A percentile compares a stretch with the other conserved stretches of the same genome.
Evolutionary conservation across 2,797 vertebrate species (phyloP).

Genomic region (Halcyon leucocephala): DNA sequence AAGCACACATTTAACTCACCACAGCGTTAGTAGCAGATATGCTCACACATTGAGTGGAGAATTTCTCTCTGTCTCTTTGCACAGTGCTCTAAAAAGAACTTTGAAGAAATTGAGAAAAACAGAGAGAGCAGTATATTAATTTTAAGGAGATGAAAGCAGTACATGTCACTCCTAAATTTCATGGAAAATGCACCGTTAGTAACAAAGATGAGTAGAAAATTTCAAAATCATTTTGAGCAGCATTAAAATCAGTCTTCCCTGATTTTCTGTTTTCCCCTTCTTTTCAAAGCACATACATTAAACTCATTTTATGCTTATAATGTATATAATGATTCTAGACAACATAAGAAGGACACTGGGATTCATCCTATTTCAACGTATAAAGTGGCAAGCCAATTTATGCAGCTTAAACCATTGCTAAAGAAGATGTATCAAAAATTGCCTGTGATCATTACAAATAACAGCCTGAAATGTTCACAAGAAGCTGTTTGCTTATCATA

Average conservation of each 20-base stretch:
- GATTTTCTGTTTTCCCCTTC: constrained; percentile 77
- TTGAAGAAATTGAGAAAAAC: constrained; percentile 71
- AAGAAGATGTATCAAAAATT: constrained; percentile 84
- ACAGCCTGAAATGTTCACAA: constrained; percentile 81
- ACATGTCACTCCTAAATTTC: constrained; percentile 70
- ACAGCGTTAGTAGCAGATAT: constrained; percentile 65
- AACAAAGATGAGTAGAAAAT: constrained; percentile 78
- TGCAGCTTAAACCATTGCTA: constrained; percentile 82
- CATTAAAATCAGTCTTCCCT: constrained; percentile 73
- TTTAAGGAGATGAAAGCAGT: constrained; percentile 77
- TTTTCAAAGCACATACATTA: constrained; percentile 78
- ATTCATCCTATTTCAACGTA: constrained; percentile 76
- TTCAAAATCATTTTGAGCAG: constrained; percentile 76
- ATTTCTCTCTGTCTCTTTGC: constrained; percentile 74
- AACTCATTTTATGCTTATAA: constrained; percentile 82
- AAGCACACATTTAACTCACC: constrained; percentile 72
- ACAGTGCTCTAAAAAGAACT: constrained; percentile 64
- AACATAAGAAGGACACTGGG: constrained; percentile 77
- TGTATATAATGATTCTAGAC: constrained; percentile 80
- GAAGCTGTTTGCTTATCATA: constrained; percentile 84
- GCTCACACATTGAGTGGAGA: constrained; percentile 41
- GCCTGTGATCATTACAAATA: constrained; percentile 83
- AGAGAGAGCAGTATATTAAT: constrained; percentile 68
- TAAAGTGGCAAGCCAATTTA: constrained; percentile 81
- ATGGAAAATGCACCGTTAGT: constrained; percentile 67